phyloP scores from a whole-genome alignment of 2,113 vertebrate species.

The Nesoenas mayeri region DNA sequence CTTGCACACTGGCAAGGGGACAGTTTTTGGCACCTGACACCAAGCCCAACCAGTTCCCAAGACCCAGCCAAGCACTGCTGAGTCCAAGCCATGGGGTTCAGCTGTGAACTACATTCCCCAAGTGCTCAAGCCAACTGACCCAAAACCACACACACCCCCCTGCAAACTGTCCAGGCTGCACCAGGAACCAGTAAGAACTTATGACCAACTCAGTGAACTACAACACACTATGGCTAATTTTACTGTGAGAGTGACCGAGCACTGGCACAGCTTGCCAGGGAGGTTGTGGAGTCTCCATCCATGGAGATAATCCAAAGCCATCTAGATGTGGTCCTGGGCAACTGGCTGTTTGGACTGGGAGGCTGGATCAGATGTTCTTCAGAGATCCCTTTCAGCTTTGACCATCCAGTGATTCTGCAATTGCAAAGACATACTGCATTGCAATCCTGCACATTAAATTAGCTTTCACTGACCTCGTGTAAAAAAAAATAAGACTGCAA shows the following conservation, averaged over 20 bases:
- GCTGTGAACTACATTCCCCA: fast-evolving
- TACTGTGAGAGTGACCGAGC: neutral
- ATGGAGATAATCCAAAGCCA: neutral
- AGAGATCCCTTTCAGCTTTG: neutral
- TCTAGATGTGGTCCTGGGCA: neutral
- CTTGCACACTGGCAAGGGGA: fast-evolving
- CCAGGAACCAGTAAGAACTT: neutral
- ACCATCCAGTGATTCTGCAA: neutral
- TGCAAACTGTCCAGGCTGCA: neutral
- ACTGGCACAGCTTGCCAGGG: neutral
- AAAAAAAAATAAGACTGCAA: neutral
- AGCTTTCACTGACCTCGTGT: neutral
- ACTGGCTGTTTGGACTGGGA: neutral
- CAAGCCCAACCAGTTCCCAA: neutral
- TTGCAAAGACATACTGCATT: neutral
- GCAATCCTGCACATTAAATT: neutral
- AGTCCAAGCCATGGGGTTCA: fast-evolving
- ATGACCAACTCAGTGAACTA: fast-evolving
- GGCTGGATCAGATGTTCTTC: neutral
- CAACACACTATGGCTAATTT: fast-evolving
- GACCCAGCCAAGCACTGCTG: neutral
- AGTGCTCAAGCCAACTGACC: fast-evolving
- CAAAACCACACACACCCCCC: fast-evolving
- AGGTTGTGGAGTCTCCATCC: neutral
- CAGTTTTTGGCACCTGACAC: fast-evolving